Evolutionary conservation across 2,113 vertebrate species (phyloP).

Genomic region (Sphaerodactylus townsendi): DNA sequence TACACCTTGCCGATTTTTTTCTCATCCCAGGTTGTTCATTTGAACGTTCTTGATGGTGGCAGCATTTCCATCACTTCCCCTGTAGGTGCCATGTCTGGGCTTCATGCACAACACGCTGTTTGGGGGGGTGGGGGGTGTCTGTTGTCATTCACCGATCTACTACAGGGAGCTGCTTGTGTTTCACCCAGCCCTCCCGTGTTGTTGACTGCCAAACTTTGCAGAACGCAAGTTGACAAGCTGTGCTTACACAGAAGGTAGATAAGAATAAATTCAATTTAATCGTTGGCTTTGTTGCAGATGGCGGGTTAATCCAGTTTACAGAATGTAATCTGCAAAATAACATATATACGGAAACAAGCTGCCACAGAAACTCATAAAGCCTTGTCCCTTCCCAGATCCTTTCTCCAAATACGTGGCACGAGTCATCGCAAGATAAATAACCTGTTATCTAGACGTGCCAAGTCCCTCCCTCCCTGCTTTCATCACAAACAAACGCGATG

Average conservation of each 20-base stretch:
- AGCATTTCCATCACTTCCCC: slow-evolving; percentile 34
- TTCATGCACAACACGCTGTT: slow-evolving; percentile 19
- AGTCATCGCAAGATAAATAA: not conserved
- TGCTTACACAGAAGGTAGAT: slow-evolving; percentile 71
- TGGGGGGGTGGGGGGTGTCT: slow-evolving; percentile 3
- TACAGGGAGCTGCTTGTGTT: slow-evolving; percentile 38
- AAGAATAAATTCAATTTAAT: slow-evolving; percentile 77
- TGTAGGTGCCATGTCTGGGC: slow-evolving; percentile 15
- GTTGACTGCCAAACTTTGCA: slow-evolving; percentile 63
- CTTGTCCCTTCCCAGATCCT: slow-evolving; percentile 19
- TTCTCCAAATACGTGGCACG: not conserved
- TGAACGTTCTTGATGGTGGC: slow-evolving; percentile 21
- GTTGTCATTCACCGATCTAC: slow-evolving; percentile 28
- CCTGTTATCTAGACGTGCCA: not conserved
- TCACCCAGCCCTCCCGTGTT: slow-evolving; percentile 54
- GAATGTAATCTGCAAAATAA: slow-evolving; percentile 26
- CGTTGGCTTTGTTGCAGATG: slow-evolving; percentile 70
- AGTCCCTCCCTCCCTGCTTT: not conserved
- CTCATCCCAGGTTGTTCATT: slow-evolving; percentile 42
- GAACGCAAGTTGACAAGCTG: slow-evolving; percentile 64
- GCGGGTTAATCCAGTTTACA: slow-evolving; percentile 66
- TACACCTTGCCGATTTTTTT: too few relatives aligned
- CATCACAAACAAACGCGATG: not conserved
- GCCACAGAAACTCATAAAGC: not conserved
- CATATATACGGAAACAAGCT: not conserved